phyloP scores from a whole-genome alignment of 2,797 vertebrate genomes.

The Podarcis lilfordi region DNA sequence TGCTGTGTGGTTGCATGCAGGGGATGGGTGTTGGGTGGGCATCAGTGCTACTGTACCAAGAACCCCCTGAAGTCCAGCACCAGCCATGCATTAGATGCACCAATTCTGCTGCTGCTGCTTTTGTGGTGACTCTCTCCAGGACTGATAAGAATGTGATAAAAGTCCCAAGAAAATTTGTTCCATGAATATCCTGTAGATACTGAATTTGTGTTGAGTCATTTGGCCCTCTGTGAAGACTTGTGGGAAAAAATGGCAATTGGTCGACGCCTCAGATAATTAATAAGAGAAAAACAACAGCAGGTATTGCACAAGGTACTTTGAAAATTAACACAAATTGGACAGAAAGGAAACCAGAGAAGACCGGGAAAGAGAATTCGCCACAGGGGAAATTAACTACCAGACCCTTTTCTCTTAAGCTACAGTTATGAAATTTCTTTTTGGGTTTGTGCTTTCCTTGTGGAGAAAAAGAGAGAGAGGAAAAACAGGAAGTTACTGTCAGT shows the following conservation, averaged over 20 bases:
- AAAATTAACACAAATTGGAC: constrained; percentile 59
- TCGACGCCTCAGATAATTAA: constrained; percentile 52
- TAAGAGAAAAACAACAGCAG: constrained; percentile 43
- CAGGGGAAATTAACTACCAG: background rate
- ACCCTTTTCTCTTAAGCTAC: constrained; percentile 14
- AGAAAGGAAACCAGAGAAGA: constrained; percentile 47
- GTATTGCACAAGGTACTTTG: constrained; percentile 37
- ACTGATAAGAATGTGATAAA: background rate
- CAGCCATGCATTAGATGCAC: background rate
- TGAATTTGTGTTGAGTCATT: background rate
- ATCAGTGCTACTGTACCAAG: too few species aligned
- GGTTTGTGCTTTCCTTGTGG: background rate
- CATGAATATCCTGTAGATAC: background rate
- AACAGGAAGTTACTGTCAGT: constrained; percentile 5
- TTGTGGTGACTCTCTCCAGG: background rate
- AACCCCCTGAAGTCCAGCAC: background rate
- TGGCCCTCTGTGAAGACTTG: background rate
- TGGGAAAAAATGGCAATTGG: constrained; percentile 25
- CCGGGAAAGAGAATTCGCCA: constrained; percentile 23
- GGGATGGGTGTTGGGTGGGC: too few species aligned
- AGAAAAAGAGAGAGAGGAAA: constrained; percentile 2
- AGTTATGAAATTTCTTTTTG: constrained; percentile 22
- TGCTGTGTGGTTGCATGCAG: too few species aligned
- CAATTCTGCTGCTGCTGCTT: background rate
- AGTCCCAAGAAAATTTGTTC: background rate